Base-by-base conservation (phyloP, 2,797 vertebrate species). In the Orientallactaga sibirica region DNA sequence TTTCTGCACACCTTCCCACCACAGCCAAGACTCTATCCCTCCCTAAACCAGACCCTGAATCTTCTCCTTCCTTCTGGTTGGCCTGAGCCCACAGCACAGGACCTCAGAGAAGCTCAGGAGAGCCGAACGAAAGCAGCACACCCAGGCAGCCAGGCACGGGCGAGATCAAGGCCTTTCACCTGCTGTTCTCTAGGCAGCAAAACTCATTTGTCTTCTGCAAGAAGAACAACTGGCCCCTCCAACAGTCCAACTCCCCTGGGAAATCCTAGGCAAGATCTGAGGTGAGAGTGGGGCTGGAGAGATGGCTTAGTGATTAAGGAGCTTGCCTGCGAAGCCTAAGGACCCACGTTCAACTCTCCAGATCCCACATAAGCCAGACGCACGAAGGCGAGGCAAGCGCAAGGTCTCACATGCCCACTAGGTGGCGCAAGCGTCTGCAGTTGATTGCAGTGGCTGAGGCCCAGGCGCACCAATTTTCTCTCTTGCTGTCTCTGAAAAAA, bases 131-230 rank as follows among this genome's bases (percentile, higher is more conserved):
- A 15, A 25, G 27, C 43, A 20, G 33, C 7, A 2, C 3, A 41
- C 43, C 41, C 0, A 6, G 18, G 8, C 37, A 70, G 37, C 4
- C 18, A 48, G 73, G 58, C 62, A n/a, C 58, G 19, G 71, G 37
- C 2, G 43, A 92, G 9, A 27, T 66, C 25, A 74, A 66, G 92
- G 76, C 61, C 85, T 92, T 76, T 52, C 48, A 70, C 77, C 52
- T 86, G 37, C 71, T 10, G 55, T 77, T 89, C 77, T 94, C 64
- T 62, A 29, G 85, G 29, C 84, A 92, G 89, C 81, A 73, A 82
- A 96, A 90, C 43, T 24, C 24, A 29, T 87, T 94, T 94, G 29
- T 92, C 68, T 89, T 90, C 84, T 88, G 68, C 89, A 91, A 48
- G 48, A 86, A 92, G 55, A 87, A 76, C n/a, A 78, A 5, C 58